A percentile compares a stretch with the other conserved stretches of the same genome.
Evolutionary conservation across 2,113 vertebrate genomes (phyloP).

Genomic region (Anser brachyrhynchus): DNA sequence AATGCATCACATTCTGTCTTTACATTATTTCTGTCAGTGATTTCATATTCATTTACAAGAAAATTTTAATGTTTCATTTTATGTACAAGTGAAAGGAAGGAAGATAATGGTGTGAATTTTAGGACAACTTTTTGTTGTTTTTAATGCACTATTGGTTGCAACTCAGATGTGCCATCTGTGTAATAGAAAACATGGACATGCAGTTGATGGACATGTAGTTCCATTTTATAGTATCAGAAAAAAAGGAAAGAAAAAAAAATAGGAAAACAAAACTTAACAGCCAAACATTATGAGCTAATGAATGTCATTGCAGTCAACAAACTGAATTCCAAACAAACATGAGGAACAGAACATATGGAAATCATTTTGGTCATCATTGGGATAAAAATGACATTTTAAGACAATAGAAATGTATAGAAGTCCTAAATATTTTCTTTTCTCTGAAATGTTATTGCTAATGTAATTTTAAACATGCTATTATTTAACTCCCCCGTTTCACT

Average conservation of each 20-base stretch:
- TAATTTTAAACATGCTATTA: neutral
- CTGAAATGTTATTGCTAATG: neutral
- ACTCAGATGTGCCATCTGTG: neutral
- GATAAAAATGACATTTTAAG: neutral
- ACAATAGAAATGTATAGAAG: neutral
- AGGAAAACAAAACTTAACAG: neutral
- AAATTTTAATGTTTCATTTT: neutral
- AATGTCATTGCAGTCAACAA: neutral
- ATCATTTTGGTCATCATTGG: neutral
- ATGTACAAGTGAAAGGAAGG: neutral
- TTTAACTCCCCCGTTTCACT: neutral
- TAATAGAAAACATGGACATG: neutral
- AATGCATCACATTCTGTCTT: neutral
- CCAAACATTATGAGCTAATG: neutral
- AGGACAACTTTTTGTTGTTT: neutral
- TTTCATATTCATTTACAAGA: neutral
- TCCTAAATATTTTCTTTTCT: neutral
- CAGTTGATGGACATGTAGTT: neutral
- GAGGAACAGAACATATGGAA: neutral
- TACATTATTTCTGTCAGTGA: neutral
- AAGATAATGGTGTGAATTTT: neutral
- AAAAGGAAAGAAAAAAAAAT: neutral
- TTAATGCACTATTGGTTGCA: neutral
- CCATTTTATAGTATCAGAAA: neutral
- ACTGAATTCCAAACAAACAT: neutral